Conservation (phyloP, 2,797 vertebrate genomes). For the Ara ararauna region DNA sequence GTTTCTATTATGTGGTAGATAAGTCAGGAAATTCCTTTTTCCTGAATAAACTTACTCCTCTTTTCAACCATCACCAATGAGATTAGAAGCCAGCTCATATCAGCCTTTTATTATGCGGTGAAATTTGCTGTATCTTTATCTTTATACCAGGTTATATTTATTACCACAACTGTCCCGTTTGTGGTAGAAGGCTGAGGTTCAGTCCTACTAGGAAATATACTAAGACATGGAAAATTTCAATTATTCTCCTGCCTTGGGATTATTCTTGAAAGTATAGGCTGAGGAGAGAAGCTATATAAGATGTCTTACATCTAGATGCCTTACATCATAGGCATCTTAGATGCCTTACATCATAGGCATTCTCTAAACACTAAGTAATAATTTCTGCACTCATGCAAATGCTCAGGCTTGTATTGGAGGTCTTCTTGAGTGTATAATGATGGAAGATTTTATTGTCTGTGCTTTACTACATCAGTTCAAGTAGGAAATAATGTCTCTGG, state of each 20-base stretch:
- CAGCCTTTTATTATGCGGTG: neutral
- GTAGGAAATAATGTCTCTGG: neutral
- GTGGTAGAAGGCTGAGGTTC: neutral
- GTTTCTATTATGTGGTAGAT: neutral
- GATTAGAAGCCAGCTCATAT: neutral
- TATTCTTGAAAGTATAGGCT: neutral
- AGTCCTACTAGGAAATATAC: neutral
- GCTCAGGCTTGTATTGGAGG: neutral
- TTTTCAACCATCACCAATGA: neutral
- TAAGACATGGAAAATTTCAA: neutral
- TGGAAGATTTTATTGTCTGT: slow-evolving; percentile 7
- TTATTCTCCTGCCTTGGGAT: neutral
- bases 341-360: neutral
- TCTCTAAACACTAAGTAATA: neutral
- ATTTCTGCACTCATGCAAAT: slow-evolving; percentile 5
- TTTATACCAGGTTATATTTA: neutral
- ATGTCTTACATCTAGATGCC: neutral
- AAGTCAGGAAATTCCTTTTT: neutral
- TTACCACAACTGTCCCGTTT: neutral
- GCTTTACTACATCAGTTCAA: neutral
- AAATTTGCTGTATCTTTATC: neutral
- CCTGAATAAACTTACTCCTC: neutral
- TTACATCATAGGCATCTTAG: too few relatives aligned
- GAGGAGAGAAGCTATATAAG: neutral
- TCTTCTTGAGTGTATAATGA: neutral